Percentiles rank a stretch among this genome's conserved stretches.
Evolutionary conservation across 1,140 invertebrate genomes (phyloP).

Genomic region (Pollicipes pollicipes): DNA sequence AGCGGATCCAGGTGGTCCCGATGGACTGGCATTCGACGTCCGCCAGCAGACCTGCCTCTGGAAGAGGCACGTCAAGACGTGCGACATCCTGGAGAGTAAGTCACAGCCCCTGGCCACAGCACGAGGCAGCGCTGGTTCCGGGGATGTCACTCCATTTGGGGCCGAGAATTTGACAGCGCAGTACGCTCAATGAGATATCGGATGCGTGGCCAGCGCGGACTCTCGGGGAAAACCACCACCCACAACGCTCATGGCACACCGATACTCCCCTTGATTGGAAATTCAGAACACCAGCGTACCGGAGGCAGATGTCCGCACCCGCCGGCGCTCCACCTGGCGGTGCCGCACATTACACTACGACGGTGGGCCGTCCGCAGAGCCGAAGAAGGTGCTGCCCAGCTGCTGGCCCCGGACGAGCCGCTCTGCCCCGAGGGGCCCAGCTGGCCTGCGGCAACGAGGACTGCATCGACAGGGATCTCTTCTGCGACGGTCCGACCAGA

Average conservation of each 20-base stretch:
- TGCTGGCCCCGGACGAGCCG: slow-evolving; percentile 76
- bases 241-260: too few species aligned
- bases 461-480: slow-evolving; percentile 72
- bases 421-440: slow-evolving; percentile 70
- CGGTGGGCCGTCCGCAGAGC: slow-evolving; percentile 56
- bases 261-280: too few species aligned
- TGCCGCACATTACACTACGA: too few species aligned
- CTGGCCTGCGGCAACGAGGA: slow-evolving; percentile 73
- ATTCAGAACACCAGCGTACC: too few species aligned
- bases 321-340: too few species aligned
- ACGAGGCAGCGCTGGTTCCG: too few species aligned
- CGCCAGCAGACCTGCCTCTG: slow-evolving; percentile 86
- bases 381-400: slow-evolving; percentile 67
- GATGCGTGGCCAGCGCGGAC: too few species aligned
- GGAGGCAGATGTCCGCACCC: too few species aligned
- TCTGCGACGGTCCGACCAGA: slow-evolving; percentile 82
- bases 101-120: slow-evolving; percentile 26
- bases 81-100: slow-evolving; percentile 82
- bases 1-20: slow-evolving; percentile 56
- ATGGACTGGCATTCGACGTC: slow-evolving; percentile 82
- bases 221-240: too few species aligned
- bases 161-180: too few species aligned
- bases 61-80: slow-evolving; percentile 89
- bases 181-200: too few species aligned
- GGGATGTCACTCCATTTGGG: too few species aligned